Evolutionary conservation across 2,888 invertebrate species (phyloP).

Genomic region (Crossocerus cetratus): DNA sequence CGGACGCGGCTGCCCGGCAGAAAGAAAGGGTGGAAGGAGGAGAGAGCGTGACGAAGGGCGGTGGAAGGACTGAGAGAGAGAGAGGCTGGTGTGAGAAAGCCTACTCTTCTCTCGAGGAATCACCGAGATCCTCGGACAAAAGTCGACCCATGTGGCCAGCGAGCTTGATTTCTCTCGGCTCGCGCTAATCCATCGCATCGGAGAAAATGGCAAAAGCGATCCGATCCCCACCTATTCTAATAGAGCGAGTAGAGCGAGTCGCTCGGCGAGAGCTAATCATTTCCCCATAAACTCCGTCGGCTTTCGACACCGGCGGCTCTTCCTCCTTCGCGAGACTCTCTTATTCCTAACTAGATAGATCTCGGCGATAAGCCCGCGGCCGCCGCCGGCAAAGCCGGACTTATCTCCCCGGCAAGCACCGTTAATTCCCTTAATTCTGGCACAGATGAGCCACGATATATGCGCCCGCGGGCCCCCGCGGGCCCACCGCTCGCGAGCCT

Average conservation of each 20-base stretch:
- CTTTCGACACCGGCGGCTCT: too few species aligned
- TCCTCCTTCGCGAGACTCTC: too few species aligned
- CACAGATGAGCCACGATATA: neutral
- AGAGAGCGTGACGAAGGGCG: neutral
- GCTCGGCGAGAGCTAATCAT: too few species aligned
- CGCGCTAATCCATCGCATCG: constrained; percentile 47
- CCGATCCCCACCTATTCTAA: constrained; percentile 15
- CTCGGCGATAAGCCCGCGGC: neutral
- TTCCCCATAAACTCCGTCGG: too few species aligned
- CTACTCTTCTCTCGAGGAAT: constrained; percentile 34
- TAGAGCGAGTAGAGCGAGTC: too few species aligned
- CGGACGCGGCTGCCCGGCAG: constrained; percentile 4
- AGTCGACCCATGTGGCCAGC: constrained; percentile 34
- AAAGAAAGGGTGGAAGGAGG: constrained; percentile 5
- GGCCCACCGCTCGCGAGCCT: neutral
- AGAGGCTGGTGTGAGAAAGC: constrained; percentile 50
- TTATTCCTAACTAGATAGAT: neutral
- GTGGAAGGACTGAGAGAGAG: constrained; percentile 19
- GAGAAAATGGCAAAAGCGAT: constrained; percentile 47
- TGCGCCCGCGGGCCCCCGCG: neutral
- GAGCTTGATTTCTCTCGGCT: constrained; percentile 49
- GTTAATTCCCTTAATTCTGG: constrained; percentile 30
- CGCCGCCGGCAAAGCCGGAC: neutral
- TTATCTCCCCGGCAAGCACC: constrained; percentile 18
- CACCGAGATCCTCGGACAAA: constrained; percentile 46